Base-by-base conservation (phyloP, 2,797 vertebrate genomes). In the Chrysocyon brachyurus region DNA sequence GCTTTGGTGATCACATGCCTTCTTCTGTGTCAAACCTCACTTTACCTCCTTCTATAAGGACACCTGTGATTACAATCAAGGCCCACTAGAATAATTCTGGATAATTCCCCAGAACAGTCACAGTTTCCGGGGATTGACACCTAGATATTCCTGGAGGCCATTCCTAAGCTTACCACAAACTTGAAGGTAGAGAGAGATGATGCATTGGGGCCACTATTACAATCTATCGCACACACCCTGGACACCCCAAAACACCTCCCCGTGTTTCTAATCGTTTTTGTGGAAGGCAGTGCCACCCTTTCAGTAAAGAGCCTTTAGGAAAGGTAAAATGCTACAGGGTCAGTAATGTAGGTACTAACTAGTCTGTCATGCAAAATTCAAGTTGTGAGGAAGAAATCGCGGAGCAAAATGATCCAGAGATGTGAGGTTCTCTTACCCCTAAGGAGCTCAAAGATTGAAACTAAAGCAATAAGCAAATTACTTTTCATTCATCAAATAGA, bases 181-280 rank as follows among this genome's bases (percentile, higher is more conserved):
- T 46, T 81, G 33, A 17, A 57, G 16, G n/a, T 2, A n/a, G 33
- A 8, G 3, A 56, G 5, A 14, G 22, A 24, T 31, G 49, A 57
- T 3, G 9, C 33, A 22, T 1, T 31, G 49, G 2, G 17, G 17
- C 14, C 61, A 68, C 0, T 4, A 40, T 49, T 31, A 8, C 8
- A 6, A 21, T 7, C 33, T 68, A 28, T 16, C 46, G 6, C 63
- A 46, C 63, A 40, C 52, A n/a, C 9, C 40, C 8, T 31, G 5
- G 24, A 5, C 4, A 28, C 12, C 26, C 26, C 26, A 72, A 72
- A 85, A 40, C 12, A n/a, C 14, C 15, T 15, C 31, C 46, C 14
- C 17, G 2, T 21, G 36, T 63, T 16, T 75, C 46, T 40, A 31
- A 75, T 17, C 22, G 8, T 75, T 75, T 85, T 66, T 54, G n/a